These are phyloP conservation scores for Oreochromis spilurus DNA, from an alignment of 2,113 vertebrate genomes.

Conservation along the genomic window DNA sequence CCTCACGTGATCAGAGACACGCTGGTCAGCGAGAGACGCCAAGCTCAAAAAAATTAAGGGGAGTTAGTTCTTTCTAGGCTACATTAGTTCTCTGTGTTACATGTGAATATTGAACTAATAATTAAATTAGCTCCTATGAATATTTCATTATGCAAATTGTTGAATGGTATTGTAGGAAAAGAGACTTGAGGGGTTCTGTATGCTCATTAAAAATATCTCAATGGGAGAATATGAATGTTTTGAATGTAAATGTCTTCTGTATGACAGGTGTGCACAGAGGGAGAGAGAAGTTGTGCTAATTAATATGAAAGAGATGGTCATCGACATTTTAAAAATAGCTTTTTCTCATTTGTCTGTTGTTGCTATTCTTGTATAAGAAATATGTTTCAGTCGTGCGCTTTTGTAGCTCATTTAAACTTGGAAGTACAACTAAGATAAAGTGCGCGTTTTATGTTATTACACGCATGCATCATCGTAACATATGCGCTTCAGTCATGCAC, in stretches of 20 bases:
- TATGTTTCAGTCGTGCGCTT: slow-evolving; percentile 9
- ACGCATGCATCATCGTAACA: slow-evolving; percentile 10
- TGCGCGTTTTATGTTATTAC: slow-evolving; percentile 19
- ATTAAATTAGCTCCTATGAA: slow-evolving; percentile 58
- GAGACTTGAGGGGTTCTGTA: slow-evolving; percentile 48
- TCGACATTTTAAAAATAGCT: neutral
- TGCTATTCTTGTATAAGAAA: neutral
- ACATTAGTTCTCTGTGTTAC: slow-evolving; percentile 5
- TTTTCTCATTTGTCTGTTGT: neutral
- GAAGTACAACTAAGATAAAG: slow-evolving; percentile 27
- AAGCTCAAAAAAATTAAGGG: neutral
- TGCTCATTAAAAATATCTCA: slow-evolving; percentile 66
- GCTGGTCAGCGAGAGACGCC: neutral
- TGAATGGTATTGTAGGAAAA: slow-evolving; percentile 35
- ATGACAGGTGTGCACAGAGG: slow-evolving; percentile 55
- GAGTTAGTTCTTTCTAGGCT: neutral
- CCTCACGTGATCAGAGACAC: neutral
- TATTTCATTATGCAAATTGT: slow-evolving; percentile 58
- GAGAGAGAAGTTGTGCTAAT: slow-evolving; percentile 46
- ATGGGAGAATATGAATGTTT: slow-evolving; percentile 43
- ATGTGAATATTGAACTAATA: slow-evolving; percentile 37
- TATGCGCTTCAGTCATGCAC: neutral
- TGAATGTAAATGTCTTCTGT: slow-evolving; percentile 59
- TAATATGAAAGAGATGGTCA: slow-evolving; percentile 50
- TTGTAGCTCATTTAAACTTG: slow-evolving; percentile 23